These are phyloP conservation scores for Cardiocondyla obscurior DNA, from an alignment of 1,140 invertebrate genomes.

Conservation along the genomic window DNA sequence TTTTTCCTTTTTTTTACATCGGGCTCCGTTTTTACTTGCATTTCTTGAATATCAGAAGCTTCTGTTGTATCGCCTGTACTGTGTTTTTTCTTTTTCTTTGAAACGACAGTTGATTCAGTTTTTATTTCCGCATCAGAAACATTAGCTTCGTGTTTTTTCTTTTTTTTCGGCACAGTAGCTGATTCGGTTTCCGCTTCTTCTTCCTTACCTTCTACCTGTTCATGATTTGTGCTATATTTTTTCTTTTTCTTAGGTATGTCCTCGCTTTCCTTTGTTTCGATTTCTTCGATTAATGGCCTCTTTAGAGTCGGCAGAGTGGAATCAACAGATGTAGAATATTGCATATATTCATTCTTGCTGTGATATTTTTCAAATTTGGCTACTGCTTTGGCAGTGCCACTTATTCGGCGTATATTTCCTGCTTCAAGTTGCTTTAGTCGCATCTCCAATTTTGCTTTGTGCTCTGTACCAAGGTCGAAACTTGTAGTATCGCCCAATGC, in stretches of 20 bases:
- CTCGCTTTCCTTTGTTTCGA: constrained; percentile 36
- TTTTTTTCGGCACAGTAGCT: background rate
- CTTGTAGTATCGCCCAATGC: constrained; percentile 95
- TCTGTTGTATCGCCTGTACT: constrained; percentile 63
- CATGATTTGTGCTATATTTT: constrained; percentile 51
- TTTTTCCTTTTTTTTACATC: constrained; percentile 12
- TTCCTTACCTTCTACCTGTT: constrained; percentile 66
- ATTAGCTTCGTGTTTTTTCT: constrained; percentile 54
- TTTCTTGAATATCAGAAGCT: constrained; percentile 25
- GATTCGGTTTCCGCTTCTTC: background rate
- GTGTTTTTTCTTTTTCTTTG: constrained; percentile 72
- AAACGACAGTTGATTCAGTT: background rate
- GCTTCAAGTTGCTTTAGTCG: constrained; percentile 92
- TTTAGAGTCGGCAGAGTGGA: constrained; percentile 84
- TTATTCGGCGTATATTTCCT: constrained; percentile 92
- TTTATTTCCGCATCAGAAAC: background rate
- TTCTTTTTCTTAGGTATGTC: constrained; percentile 74
- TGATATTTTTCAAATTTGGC: constrained; percentile 96
- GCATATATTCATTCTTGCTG: constrained; percentile 89
- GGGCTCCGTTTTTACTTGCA: background rate
- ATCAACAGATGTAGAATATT: constrained; percentile 87
- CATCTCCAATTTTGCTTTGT: constrained; percentile 94
- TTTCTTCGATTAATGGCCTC: constrained; percentile 79
- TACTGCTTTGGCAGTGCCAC: constrained; percentile 94
- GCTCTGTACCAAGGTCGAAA: constrained; percentile 93